phyloP scores from a whole-genome alignment of 1,140 invertebrate species.

The Argopecten irradians region DNA sequence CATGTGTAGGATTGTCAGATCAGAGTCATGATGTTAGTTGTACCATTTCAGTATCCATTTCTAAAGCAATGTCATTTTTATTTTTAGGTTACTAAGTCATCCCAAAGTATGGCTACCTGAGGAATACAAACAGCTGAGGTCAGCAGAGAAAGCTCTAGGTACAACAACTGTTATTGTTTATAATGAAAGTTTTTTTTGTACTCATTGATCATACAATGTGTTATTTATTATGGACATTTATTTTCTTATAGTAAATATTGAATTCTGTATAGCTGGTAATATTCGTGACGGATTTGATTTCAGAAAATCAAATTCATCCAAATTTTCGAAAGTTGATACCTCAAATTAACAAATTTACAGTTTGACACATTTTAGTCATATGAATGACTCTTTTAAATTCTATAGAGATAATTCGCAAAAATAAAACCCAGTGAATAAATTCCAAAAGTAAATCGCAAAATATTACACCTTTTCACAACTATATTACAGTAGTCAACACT shows the following conservation, averaged over 20 bases:
- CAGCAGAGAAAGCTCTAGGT: constrained; percentile 64
- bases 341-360: neutral
- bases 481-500: neutral
- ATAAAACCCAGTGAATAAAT: too few species aligned
- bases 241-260: too few species aligned
- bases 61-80: neutral
- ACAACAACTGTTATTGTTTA: too few species aligned
- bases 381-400: too few species aligned
- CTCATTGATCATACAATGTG: neutral
- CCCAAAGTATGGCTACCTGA: constrained; percentile 65
- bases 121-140: constrained; percentile 60
- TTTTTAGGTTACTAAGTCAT: constrained; percentile 65
- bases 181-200: neutral
- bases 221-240: neutral
- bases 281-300: too few species aligned
- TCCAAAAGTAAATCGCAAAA: neutral
- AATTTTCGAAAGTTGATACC: neutral
- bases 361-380: neutral
- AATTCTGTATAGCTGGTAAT: too few species aligned
- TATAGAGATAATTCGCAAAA: too few species aligned
- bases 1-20: too few species aligned
- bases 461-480: neutral
- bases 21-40: neutral
- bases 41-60: neutral
- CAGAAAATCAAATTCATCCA: neutral